Evolutionary conservation across 2,113 vertebrate species (phyloP).

Genomic region (Leiothrix lutea): DNA sequence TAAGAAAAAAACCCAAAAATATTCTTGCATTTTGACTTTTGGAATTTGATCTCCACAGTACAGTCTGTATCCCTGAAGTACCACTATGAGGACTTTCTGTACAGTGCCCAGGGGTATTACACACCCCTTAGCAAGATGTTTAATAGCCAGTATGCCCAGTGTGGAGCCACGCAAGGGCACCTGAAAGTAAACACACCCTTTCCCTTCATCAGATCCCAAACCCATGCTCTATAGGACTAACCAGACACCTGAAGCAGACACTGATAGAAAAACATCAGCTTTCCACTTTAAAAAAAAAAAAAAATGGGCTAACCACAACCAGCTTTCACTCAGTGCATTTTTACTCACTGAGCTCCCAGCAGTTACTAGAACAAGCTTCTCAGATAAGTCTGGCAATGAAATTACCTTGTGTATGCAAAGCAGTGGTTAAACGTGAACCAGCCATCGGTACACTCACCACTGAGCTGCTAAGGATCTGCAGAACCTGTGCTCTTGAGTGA

Average conservation of each 20-base stretch:
- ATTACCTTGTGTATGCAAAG: background rate
- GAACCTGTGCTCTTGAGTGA: background rate
- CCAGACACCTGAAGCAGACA: background rate
- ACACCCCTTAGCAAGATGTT: background rate
- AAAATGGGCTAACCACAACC: fast-evolving
- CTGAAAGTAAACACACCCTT: background rate
- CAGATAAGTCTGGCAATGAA: background rate
- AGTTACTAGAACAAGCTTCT: background rate
- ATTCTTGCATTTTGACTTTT: background rate
- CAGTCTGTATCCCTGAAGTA: background rate
- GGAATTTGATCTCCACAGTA: background rate
- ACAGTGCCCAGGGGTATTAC: background rate
- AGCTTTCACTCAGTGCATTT: background rate
- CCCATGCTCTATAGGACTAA: background rate
- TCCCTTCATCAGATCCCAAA: background rate
- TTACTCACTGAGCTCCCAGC: background rate
- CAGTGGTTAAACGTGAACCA: background rate
- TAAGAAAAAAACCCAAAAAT: background rate
- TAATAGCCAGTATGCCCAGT: background rate
- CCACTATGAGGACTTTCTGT: background rate
- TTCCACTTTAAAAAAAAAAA: background rate
- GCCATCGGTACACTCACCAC: fast-evolving
- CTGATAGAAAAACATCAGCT: background rate
- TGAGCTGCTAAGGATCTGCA: background rate
- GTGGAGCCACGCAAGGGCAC: fast-evolving